Percentiles rank a stretch among this genome's conserved stretches.
Conservation (phyloP, 2,113 vertebrate genomes). For the Solea senegalensis region DNA sequence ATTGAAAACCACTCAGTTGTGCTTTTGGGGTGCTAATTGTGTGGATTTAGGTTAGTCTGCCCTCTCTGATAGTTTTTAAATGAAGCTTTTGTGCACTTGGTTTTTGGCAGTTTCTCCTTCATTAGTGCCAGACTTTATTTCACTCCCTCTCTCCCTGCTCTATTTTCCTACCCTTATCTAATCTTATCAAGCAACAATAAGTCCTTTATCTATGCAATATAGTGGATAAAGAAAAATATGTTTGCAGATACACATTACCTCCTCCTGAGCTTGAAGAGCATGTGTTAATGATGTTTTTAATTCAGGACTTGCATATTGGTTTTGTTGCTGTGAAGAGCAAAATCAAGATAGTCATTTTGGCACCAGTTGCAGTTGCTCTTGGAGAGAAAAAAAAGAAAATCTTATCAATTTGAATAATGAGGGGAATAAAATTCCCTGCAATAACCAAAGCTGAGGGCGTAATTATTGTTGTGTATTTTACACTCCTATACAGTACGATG, state of each 20-base stretch:
- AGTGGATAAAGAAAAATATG: slow-evolving; percentile 39
- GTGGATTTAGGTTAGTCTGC: slow-evolving; percentile 75
- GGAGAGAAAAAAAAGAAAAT: slow-evolving; percentile 20
- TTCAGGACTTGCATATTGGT: slow-evolving; percentile 58
- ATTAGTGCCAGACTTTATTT: slow-evolving; percentile 62
- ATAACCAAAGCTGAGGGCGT: slow-evolving; percentile 60
- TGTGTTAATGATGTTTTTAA: slow-evolving; percentile 74
- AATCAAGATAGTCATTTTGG: slow-evolving; percentile 60
- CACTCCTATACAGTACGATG: slow-evolving; percentile 50
- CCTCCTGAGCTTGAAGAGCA: slow-evolving; percentile 60
- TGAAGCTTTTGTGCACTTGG: slow-evolving; percentile 66
- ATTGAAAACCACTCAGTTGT: slow-evolving; percentile 58
- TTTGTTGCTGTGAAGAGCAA: slow-evolving; percentile 55
- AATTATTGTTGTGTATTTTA: slow-evolving; percentile 69
- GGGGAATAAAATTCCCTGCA: slow-evolving; percentile 57
- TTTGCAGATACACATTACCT: slow-evolving; percentile 38
- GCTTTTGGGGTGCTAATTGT: slow-evolving; percentile 74
- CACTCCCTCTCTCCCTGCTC: slow-evolving; percentile 20
- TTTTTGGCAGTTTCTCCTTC: slow-evolving; percentile 71
- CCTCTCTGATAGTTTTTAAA: slow-evolving; percentile 74
- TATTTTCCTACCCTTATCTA: slow-evolving; percentile 42
- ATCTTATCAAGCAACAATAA: slow-evolving; percentile 64
- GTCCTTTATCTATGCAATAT: slow-evolving; percentile 55
- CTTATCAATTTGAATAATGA: slow-evolving; percentile 71
- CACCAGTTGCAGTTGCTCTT: slow-evolving; percentile 45